Percentiles rank a stretch among this genome's conserved stretches.
phyloP scores from a whole-genome alignment of 37 sponge, comb jelly and placozoan species.

The Cliona cf. orientalis region DNA sequence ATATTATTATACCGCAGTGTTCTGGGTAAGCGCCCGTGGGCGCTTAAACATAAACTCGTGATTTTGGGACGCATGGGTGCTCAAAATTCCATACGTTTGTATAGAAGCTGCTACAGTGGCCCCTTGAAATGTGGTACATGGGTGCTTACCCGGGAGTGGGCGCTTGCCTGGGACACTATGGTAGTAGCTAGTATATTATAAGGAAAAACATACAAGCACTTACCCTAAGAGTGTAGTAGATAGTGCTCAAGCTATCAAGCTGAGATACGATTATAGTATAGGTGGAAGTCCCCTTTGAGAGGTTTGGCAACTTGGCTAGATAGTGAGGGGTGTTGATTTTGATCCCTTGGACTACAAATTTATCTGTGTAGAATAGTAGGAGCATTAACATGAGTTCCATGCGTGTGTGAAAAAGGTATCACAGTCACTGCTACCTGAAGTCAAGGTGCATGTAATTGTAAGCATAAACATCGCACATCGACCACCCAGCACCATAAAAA shows the following conservation, averaged over 20 bases:
- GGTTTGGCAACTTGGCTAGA: slow-evolving; percentile 81
- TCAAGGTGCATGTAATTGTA: neutral
- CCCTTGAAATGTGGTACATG: no score
- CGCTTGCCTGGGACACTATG: no score
- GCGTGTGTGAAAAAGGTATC: neutral
- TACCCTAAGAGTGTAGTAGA: slow-evolving; percentile 92
- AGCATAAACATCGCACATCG: neutral
- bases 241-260: slow-evolving; percentile 82
- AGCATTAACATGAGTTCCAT: no score
- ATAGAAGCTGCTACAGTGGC: no score
- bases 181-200: no score
- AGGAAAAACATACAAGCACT: no score
- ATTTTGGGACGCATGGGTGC: no score
- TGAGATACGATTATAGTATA: slow-evolving; percentile 96
- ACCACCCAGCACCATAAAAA: neutral
- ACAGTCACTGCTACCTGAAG: neutral
- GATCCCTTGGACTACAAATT: slow-evolving; percentile 66
- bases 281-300: slow-evolving; percentile 64
- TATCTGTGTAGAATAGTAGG: slow-evolving; percentile 28
- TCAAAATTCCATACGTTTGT: no score
- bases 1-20: neutral
- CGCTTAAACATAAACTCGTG: no score
- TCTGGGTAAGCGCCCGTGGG: no score
- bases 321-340: slow-evolving; percentile 99
- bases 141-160: no score